These are phyloP conservation scores for Conus canariensis DNA, from an alignment of 2,888 invertebrate genomes.

Conservation along the genomic window DNA sequence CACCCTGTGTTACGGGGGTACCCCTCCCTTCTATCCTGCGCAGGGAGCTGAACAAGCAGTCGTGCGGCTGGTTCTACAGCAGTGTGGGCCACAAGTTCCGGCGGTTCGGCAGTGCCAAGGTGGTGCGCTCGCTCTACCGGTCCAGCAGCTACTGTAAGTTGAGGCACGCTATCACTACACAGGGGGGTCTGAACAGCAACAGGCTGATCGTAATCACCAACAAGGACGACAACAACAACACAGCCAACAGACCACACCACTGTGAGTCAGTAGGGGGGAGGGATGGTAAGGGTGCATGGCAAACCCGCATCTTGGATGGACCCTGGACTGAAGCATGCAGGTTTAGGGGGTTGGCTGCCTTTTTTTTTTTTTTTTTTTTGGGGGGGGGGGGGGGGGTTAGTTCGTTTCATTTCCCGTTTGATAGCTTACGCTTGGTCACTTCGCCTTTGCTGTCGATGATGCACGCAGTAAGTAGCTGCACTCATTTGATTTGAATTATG, in stretches of 20 bases:
- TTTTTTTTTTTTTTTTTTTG: too few relatives aligned
- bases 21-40: too few relatives aligned
- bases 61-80: conserved; percentile 75
- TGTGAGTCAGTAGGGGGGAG: background rate
- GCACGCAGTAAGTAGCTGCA: too few relatives aligned
- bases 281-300: background rate
- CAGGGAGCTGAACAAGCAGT: conserved; percentile 69
- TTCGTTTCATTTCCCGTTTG: too few relatives aligned
- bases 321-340: too few relatives aligned
- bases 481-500: too few relatives aligned
- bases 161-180: conserved; percentile 52
- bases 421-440: background rate
- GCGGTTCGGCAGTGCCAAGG: conserved; percentile 76
- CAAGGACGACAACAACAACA: background rate
- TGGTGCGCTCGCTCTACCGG: conserved; percentile 72
- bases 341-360: too few relatives aligned
- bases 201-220: conserved; percentile 23
- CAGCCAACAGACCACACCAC: background rate
- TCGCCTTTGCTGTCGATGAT: background rate
- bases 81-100: conserved; percentile 70
- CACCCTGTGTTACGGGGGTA: too few relatives aligned
- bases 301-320: too few relatives aligned
- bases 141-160: conserved; percentile 51
- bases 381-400: too few relatives aligned
- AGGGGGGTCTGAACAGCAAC: conserved; percentile 19